Evolutionary conservation across 2,797 vertebrate genomes (phyloP).

Genomic region (Hirundo rustica): DNA sequence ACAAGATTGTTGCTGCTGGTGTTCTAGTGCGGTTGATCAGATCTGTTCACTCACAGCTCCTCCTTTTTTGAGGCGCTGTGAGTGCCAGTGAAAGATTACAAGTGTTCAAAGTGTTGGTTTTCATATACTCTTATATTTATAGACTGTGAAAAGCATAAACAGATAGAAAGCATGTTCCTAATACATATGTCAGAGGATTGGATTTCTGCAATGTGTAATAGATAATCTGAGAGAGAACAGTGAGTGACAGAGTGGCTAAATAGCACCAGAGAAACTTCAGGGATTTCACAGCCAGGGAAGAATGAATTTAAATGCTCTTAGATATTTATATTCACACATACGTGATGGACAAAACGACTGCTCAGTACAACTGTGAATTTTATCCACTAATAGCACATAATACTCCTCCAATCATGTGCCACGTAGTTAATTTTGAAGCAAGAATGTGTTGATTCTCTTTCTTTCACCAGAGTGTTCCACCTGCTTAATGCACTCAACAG

Average conservation of each 20-base stretch:
- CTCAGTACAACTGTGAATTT: not conserved
- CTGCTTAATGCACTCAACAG: not conserved
- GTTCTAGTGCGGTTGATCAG: not conserved
- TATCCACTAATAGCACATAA: not conserved
- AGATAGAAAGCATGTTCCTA: slow-evolving; percentile 51
- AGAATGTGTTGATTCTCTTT: not conserved
- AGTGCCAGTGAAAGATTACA: not conserved
- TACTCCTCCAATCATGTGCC: not conserved
- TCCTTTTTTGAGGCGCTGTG: not conserved
- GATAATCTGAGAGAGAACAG: slow-evolving; percentile 27
- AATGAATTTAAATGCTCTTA: not conserved
- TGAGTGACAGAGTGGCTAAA: slow-evolving; percentile 33
- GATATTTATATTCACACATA: not conserved
- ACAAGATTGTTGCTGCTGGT: not conserved
- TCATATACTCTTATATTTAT: slow-evolving; percentile 65
- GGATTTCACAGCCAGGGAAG: not conserved
- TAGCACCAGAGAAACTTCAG: not conserved
- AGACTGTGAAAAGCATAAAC: slow-evolving; percentile 53
- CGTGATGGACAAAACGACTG: not conserved
- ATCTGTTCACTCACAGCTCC: not conserved
- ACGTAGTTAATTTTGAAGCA: not conserved
- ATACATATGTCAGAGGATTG: slow-evolving; percentile 17
- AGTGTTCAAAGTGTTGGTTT: slow-evolving; percentile 39
- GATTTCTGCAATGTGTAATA: slow-evolving; percentile 56
- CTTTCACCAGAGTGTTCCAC: not conserved